Percentiles rank a stretch among this genome's conserved stretches.
These are phyloP conservation scores for Eucidaris tribuloides DNA, from an alignment of 35 echinoderm and acorn worm genomes.

Conservation along the genomic window DNA sequence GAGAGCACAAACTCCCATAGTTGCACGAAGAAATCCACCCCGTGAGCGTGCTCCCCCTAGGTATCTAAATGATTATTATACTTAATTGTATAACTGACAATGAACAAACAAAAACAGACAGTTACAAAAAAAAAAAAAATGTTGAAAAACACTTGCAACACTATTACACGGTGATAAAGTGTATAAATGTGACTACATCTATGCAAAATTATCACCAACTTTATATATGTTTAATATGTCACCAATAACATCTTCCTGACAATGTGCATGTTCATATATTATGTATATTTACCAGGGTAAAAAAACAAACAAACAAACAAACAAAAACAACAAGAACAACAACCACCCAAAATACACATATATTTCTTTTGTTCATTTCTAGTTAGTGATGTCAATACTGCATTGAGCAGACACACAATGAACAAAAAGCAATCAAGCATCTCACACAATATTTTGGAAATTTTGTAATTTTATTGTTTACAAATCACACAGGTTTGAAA, in stretches of 20 bases:
- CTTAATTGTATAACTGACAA: conserved; percentile 9
- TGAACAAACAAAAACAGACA: neutral
- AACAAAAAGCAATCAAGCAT: neutral
- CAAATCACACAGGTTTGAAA: neutral
- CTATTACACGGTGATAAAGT: too few species aligned
- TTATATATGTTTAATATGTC: too few species aligned
- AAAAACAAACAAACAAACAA: too few species aligned
- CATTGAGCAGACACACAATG: neutral
- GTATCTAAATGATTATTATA: conserved; percentile 4
- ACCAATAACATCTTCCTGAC: too few species aligned
- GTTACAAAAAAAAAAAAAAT: neutral
- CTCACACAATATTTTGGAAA: neutral
- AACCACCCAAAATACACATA: too few species aligned
- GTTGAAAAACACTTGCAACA: neutral
- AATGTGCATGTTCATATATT: too few species aligned
- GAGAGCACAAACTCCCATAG: neutral
- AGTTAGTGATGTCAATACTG: neutral
- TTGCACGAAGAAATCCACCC: neutral
- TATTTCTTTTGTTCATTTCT: neutral
- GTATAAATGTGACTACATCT: too few species aligned
- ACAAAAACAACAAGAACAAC: too few species aligned
- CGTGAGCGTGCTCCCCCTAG: neutral
- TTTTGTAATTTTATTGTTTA: neutral
- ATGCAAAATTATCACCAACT: too few species aligned
- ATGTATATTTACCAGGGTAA: neutral